Evolutionary conservation across 2,888 invertebrate species (phyloP).

Genomic region (Auanema freiburgensis): DNA sequence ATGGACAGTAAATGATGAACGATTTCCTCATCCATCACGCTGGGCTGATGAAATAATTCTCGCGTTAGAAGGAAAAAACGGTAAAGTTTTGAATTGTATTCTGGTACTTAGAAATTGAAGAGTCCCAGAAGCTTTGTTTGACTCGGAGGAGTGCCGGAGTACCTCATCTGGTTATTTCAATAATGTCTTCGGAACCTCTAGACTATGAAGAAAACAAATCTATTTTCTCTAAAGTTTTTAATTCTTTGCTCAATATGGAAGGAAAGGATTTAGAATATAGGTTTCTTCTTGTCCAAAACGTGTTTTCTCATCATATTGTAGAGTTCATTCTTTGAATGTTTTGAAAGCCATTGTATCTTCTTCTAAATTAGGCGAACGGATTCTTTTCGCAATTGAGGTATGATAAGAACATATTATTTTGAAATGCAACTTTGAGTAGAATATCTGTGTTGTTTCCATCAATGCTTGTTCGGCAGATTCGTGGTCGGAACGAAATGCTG

Average conservation of each 20-base stretch:
- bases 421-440: conserved; percentile 11
- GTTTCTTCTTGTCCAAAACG: conserved; percentile 12
- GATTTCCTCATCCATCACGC: conserved; percentile 59
- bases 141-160: conserved; percentile 90
- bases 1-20: conserved; percentile 66
- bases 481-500: conserved; percentile 54
- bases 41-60: conserved; percentile 66
- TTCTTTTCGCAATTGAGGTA: conserved; percentile 36
- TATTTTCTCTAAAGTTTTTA: conserved; percentile 10
- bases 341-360: conserved; percentile 80
- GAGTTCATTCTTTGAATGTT: conserved; percentile 81
- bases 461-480: conserved; percentile 35
- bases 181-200: conserved; percentile 48
- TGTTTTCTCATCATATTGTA: conserved; percentile 1
- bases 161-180: conserved; percentile 84
- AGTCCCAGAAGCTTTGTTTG: conserved; percentile 71
- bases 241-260: conserved; percentile 32
- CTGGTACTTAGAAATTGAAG: conserved; percentile 6
- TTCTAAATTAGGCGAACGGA: conserved; percentile 76
- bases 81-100: conserved; percentile 50
- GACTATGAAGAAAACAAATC: conserved; percentile 6
- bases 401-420: too few relatives aligned
- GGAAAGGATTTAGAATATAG: conserved; percentile 27
- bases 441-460: conserved; percentile 26
- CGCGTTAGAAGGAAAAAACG: conserved; percentile 60